Conservation (phyloP, 2,797 vertebrate species). For the Enteromius viviparus region DNA sequence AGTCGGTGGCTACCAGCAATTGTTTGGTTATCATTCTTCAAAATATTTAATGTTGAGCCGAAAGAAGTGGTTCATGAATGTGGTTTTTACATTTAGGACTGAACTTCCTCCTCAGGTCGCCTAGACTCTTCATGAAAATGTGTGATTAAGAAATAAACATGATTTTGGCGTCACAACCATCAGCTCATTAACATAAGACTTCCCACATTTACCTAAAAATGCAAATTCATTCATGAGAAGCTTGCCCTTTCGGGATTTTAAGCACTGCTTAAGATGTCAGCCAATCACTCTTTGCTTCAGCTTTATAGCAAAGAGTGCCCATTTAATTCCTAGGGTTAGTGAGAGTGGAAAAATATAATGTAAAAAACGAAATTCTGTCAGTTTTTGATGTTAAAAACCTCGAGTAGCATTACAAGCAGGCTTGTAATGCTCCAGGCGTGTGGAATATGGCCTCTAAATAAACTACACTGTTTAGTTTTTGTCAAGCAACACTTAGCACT, state of each 20-base stretch:
- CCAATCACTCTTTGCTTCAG: no score
- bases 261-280: background rate
- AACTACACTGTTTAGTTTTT: background rate
- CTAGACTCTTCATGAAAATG: background rate
- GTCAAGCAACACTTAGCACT: background rate
- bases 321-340: background rate
- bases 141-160: background rate
- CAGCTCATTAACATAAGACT: background rate
- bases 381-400: conserved; percentile 7
- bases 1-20: background rate
- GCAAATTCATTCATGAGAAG: background rate
- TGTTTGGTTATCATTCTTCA: background rate
- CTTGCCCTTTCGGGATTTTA: background rate
- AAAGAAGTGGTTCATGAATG: background rate
- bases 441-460: conserved; percentile 10
- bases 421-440: conserved; percentile 1
- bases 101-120: background rate
- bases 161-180: background rate
- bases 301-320: background rate
- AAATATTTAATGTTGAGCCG: background rate
- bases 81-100: background rate
- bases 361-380: background rate
- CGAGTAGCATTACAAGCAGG: background rate
- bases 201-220: background rate
- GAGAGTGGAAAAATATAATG: background rate